Conservation (phyloP, 2,113 vertebrate species). For the Brachypteracias leptosomus region DNA sequence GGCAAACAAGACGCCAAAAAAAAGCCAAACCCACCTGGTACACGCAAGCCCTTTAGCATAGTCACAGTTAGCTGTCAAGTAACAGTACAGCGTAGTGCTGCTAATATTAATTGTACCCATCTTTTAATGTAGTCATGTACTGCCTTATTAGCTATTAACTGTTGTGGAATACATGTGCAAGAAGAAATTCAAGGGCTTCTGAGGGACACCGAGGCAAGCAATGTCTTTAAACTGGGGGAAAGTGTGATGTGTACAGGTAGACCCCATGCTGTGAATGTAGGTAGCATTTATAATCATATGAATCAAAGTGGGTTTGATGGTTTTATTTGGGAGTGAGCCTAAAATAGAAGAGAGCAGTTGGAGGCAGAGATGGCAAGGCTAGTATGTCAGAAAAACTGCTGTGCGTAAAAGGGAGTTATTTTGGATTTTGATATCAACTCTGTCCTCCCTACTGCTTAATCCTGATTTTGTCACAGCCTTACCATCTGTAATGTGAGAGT, state of each 20-base stretch:
- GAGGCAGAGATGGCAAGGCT: neutral
- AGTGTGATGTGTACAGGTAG: neutral
- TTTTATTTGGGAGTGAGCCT: neutral
- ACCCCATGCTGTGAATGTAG: neutral
- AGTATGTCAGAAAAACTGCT: neutral
- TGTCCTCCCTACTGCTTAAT: neutral
- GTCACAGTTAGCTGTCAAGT: accelerated
- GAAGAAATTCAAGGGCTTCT: neutral
- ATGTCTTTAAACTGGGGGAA: neutral
- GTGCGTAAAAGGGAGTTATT: neutral
- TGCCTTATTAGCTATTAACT: neutral
- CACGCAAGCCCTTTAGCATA: accelerated
- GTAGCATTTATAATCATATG: neutral
- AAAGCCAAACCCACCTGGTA: neutral
- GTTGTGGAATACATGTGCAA: neutral
- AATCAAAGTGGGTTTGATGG: neutral
- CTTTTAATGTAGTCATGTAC: neutral
- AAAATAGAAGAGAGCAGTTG: neutral
- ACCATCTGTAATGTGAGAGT: neutral
- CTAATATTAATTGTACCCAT: neutral
- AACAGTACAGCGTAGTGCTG: neutral
- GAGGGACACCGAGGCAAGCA: neutral
- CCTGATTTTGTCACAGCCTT: neutral
- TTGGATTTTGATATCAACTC: neutral
- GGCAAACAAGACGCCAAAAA: neutral